Evolutionary conservation across 2,113 vertebrate genomes (phyloP), one percentile per base, ranked within the genome.

Genomic region (Herpailurus yagouaroundi): DNA sequence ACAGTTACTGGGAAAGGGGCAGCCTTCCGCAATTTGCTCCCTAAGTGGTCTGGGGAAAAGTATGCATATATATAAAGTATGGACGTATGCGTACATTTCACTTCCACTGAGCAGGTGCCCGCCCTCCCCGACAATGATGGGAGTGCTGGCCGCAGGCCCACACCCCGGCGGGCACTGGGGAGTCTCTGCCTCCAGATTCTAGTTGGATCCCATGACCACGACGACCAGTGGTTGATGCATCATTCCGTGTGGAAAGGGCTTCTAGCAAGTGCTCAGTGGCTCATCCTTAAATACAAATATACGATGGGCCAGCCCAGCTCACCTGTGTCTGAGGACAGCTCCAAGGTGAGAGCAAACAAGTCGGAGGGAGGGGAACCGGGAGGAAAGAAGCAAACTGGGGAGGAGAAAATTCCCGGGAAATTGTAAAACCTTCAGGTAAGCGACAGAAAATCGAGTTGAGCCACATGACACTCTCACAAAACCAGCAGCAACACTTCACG

Each of bases 41-140:
- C 15, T 3, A 3, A 16, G 41, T 5, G 33, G 69, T 3, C 55
- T 12, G 13, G 45, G 41, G 29, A 45, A 10, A 66, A 60, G 13
- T 0, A n/a, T 1, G 0, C 14, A 4, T 0, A 1, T 18, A 6
- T 48, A 3, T 4, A n/a, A 29, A 9, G 27, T 33, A 5, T 18
- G 3, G 18, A 45, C 1, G 15, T 13, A 4, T 33, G 7, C 13
- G 50, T 5, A 27, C 0, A 29, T 0, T 0, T 31, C 45, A 31
- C 52, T 4, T 8, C 14, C 16, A 6, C 60, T 31, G 0, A 14
- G 36, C 23, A 19, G 23, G n/a, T 2, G 1, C 27, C 93, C 2
- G 0, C 18, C 15, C 19, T 6, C 19, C 57, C 48, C 0, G 3
- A 4, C 18, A 0, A 2, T 0, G 50, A 9, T 12, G 8, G 25